Evolutionary conservation across 2,113 vertebrate genomes (phyloP).

Genomic region (Chloroceryle aenea): DNA sequence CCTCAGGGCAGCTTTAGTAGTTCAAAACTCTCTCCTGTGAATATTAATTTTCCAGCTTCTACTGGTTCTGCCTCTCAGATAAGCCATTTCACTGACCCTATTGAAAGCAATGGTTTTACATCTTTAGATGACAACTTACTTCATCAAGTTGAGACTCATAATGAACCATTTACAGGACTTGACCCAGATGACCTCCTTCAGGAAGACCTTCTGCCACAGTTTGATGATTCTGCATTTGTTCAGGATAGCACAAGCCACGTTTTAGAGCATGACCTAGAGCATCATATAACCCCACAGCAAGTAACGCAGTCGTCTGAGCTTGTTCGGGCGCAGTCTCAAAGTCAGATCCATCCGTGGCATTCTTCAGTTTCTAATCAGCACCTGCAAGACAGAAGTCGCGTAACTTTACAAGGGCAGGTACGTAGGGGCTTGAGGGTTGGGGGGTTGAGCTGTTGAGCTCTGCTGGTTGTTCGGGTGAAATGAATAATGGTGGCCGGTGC

Average conservation of each 20-base stretch:
- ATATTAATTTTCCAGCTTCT: conserved; percentile 81
- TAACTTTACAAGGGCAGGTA: conserved; percentile 77
- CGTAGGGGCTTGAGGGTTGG: background rate
- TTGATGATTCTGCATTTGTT: conserved; percentile 87
- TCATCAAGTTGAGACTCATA: conserved; percentile 84
- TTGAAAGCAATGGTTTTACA: conserved; percentile 88
- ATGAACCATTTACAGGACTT: conserved; percentile 86
- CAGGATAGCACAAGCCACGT: conserved; percentile 82
- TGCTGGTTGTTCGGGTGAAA: background rate
- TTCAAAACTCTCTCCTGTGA: conserved; percentile 88
- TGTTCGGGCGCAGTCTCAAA: conserved; percentile 59
- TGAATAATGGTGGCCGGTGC: background rate
- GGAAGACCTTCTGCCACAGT: conserved; percentile 90
- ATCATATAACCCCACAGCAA: conserved; percentile 68
- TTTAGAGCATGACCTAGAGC: conserved; percentile 79
- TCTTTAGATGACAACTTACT: conserved; percentile 87
- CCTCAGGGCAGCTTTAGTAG: conserved; percentile 86
- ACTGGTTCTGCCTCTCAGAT: conserved; percentile 81
- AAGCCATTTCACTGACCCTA: conserved; percentile 80
- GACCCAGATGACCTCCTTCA: conserved; percentile 90
- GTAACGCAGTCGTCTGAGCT: conserved; percentile 63
- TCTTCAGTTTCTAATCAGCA: conserved; percentile 72
- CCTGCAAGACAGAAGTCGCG: conserved; percentile 65
- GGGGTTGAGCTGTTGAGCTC: background rate
- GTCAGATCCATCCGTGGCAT: conserved; percentile 76